phyloP scores from a whole-genome alignment of 2,888 invertebrate genomes.

The Allophyes oxyacanthae region DNA sequence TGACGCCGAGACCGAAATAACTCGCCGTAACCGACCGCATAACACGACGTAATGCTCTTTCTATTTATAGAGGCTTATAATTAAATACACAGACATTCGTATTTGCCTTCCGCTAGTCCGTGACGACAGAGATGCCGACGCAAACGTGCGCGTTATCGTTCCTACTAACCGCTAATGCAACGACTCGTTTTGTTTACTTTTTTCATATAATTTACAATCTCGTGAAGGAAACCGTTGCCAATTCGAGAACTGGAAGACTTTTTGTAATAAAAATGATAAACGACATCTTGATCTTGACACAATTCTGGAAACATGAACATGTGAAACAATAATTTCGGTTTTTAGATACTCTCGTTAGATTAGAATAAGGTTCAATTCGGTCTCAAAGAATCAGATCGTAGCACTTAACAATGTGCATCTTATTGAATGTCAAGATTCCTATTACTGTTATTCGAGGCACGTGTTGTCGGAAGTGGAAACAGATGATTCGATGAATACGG shows the following conservation, averaged over 20 bases:
- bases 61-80: slow-evolving; percentile 86
- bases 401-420: slow-evolving; percentile 20
- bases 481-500: slow-evolving; percentile 84
- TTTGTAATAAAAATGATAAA: slow-evolving; percentile 31
- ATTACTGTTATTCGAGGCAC: slow-evolving; percentile 65
- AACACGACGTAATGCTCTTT: slow-evolving; percentile 84
- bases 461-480: slow-evolving; percentile 75
- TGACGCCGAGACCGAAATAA: slow-evolving; percentile 86
- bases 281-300: slow-evolving; percentile 35
- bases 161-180: slow-evolving; percentile 46
- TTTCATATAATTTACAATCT: slow-evolving; percentile 41
- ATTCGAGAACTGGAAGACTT: slow-evolving; percentile 25
- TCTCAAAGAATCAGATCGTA: neutral
- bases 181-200: slow-evolving; percentile 43
- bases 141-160: slow-evolving; percentile 60
- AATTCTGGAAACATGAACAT: slow-evolving; percentile 13
- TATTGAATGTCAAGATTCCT: slow-evolving; percentile 40
- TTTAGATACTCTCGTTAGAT: neutral
- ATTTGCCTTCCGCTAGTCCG: slow-evolving; percentile 76
- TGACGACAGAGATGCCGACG: slow-evolving; percentile 65
- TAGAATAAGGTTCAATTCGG: neutral
- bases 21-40: slow-evolving; percentile 85
- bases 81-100: slow-evolving; percentile 82
- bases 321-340: slow-evolving; percentile 2
- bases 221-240: slow-evolving; percentile 41